Base-by-base conservation (phyloP, 2,888 invertebrate genomes). In the Amphiduros pacificus region DNA sequence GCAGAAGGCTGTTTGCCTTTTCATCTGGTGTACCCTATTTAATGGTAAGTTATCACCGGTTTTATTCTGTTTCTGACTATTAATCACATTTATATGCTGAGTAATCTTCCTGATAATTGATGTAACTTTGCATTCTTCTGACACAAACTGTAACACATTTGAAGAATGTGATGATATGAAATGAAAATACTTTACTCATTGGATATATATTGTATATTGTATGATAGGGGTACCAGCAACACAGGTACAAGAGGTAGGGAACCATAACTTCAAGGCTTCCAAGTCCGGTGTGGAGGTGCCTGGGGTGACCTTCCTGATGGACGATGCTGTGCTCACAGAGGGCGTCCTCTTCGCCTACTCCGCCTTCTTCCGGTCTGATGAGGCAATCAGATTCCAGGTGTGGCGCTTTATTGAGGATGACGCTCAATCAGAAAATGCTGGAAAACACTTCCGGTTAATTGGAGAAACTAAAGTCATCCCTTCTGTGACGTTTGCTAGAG, bases 271-370 rank as follows among this genome's bases (percentile, higher is more conserved):
- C 44, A 27, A 9, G 9, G 50, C 64, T 9, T 62, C 64, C 6
- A 6, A 53, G n/a, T 41, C 56, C 9, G 64, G 62, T 14, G 59
- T 66, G 11, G 64, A 66, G 14, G 50, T 59, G 2, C 29, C 62
- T 1, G 64, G 60, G 1, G 64, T 52, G 5, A 64, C 60, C 0
- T 66, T 66, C 54, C 62, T 66, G 17, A 32, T 66, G 40, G 50
- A 62, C 14, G 58, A 64, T 53, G 56, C 26, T 24, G 49, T 64
- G 17, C 49, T 54, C 11, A 22, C 29, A 5, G 56, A 56, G 26
- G 67, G 67, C n/a, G 55, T 65, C 28, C 52, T 67, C 11, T 67
- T 67, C 63, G 67, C 67, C 24, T 65, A 62, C 56, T 61, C 62
- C 24, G 60, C 55, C 17, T 67, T 54, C 60, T 67, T 67, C 65